A percentile compares a stretch with the other conserved stretches of the same genome.
Evolutionary conservation across 2,113 vertebrate genomes (phyloP).

Genomic region (Nibea albiflora): DNA sequence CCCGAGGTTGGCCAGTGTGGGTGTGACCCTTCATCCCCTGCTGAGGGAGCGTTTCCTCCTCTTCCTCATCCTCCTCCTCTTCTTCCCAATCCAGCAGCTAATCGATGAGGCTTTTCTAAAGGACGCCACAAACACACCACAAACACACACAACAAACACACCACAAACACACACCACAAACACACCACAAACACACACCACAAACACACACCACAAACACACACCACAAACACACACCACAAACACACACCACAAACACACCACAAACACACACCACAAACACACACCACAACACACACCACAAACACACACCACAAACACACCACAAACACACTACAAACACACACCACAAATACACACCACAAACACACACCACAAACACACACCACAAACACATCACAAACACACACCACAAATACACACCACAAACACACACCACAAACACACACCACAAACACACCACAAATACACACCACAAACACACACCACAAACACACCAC

Average conservation of each 20-base stretch:
- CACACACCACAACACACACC: background rate
- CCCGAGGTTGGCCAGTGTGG: too few relatives aligned
- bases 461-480: conserved; percentile 9
- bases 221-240: conserved; percentile 16
- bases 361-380: background rate
- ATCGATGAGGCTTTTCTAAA: conserved; percentile 37
- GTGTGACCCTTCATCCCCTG: too few relatives aligned
- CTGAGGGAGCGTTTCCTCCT: too few relatives aligned
- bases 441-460: background rate
- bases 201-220: background rate
- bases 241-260: background rate
- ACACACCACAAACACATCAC: too few relatives aligned
- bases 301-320: conserved; percentile 10
- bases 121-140: too few relatives aligned
- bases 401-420: conserved; percentile 10
- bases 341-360: conserved; percentile 21
- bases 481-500: too few relatives aligned
- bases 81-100: conserved; percentile 21
- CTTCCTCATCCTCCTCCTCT: background rate
- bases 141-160: conserved; percentile 10
- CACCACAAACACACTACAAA: too few relatives aligned
- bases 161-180: too few relatives aligned
- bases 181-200: conserved; percentile 18
- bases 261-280: conserved; percentile 12
- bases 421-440: conserved; percentile 15